Conservation (phyloP, 1,140 invertebrate species). For the Sipha flava region DNA sequence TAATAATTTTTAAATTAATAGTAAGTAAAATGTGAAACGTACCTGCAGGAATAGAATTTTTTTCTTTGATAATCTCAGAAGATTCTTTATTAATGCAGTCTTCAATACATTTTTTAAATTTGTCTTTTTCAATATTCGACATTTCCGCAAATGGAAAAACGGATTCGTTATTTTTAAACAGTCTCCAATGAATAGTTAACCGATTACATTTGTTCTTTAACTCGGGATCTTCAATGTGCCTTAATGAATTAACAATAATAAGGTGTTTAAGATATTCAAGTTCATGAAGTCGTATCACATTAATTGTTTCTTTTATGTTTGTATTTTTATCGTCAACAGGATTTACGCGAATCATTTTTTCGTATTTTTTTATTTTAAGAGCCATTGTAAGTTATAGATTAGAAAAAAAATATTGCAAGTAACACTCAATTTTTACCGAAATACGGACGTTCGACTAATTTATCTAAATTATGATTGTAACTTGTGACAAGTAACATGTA, state of each 20-base stretch:
- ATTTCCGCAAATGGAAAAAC: not conserved
- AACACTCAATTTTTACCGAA: too few relatives aligned
- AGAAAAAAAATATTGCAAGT: too few relatives aligned
- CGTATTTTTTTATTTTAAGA: not conserved
- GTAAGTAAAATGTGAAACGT: not conserved
- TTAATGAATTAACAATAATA: not conserved
- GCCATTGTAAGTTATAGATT: not conserved
- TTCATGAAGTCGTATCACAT: not conserved
- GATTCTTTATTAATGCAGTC: not conserved
- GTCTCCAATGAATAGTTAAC: not conserved
- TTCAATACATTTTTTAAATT: not conserved
- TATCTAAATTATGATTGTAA: too few relatives aligned
- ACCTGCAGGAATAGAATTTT: not conserved
- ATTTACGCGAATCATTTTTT: not conserved
- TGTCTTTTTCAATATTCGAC: not conserved
- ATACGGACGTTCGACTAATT: too few relatives aligned
- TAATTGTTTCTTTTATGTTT: not conserved
- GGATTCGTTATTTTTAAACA: slow-evolving; percentile 1
- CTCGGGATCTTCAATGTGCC: not conserved
- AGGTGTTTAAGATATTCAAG: not conserved
- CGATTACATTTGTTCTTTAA: not conserved
- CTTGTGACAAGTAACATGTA: too few relatives aligned
- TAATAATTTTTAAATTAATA: not conserved
- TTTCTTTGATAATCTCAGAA: not conserved
- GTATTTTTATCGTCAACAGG: not conserved